Evolutionary conservation across 2,888 invertebrate genomes (phyloP), one percentile per base, ranked within the genome.

Genomic region (Dusona sp.): DNA sequence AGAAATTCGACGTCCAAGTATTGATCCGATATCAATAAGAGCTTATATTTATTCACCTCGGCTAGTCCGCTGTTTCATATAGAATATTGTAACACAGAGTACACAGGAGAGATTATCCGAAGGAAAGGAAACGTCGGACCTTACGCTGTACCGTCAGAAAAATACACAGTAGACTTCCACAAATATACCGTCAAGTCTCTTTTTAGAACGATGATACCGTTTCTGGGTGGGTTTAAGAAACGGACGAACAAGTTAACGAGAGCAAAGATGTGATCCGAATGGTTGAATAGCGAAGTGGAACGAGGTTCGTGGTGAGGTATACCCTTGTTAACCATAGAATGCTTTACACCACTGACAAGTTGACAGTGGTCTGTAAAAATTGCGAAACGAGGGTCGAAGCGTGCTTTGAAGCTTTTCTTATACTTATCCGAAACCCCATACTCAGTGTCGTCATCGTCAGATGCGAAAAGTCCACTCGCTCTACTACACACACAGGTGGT

Each of bases 231-330:
- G 70, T 75, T 77, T 65, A 13, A 77, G 57, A 64, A 64, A 75
- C 38, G 68, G 48, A 75, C n/a, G 75, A 61, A 72, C 79, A 68
- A 65, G 54, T 64, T 84, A 84, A 84, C 84, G 80, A 84, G 80
- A 84, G 70, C 29, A 61, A 65, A 45, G 25, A 65, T 72, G 80
- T 42, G 75, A 80, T 75, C 67, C 74, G 36, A 38, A 57, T 7
- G 48, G 61, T 51, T 48, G 74, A 45, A 25, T n/a, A 48, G 36
- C 6, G 9, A 11, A 38, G 38, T 19, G 67, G 54, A 57, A 68
- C 22, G 61, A 61, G 48, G 29, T 25, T 19, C 1, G 13, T n/a
- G 72, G 68, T 11, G n/a, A 25, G 51, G 70, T 48, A 51, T 57
- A 64, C 51, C 65, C 81, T 81, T 85, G 80, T 85, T 85, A 85